These are phyloP conservation scores for Carapus acus DNA, from an alignment of 2,797 vertebrate genomes.

Conservation along the genomic window DNA sequence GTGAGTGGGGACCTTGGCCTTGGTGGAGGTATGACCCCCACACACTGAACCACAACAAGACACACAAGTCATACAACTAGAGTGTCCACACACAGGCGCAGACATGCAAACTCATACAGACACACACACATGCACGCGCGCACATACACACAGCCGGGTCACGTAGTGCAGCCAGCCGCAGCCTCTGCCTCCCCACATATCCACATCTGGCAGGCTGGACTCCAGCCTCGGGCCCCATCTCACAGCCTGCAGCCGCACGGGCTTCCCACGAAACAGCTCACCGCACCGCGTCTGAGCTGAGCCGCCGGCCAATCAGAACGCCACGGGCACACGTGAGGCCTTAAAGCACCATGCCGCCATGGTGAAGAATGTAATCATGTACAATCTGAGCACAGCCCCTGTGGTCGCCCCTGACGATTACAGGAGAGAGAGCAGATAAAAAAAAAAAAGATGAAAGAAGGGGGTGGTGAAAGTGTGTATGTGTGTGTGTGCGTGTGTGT, in stretches of 20 bases:
- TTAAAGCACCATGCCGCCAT: too few species aligned
- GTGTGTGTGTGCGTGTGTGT: too few species aligned
- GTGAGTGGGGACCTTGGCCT: neutral
- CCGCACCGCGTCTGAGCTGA: conserved; percentile 22
- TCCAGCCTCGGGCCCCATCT: conserved; percentile 54
- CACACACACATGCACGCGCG: conserved; percentile 2
- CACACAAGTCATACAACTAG: too few species aligned
- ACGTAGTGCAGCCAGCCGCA: conserved; percentile 57
- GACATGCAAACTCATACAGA: neutral
- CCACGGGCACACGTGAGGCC: conserved; percentile 4
- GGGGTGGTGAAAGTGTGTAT: conserved; percentile 30
- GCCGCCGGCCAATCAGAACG: conserved; percentile 9
- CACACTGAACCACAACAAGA: too few species aligned
- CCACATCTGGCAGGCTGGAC: conserved; percentile 50
- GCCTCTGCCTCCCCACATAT: conserved; percentile 40
- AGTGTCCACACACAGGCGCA: conserved; percentile 2
- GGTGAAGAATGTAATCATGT: neutral
- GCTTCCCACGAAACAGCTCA: conserved; percentile 39
- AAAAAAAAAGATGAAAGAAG: conserved; percentile 52
- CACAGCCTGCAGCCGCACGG: conserved; percentile 50
- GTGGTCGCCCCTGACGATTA: conserved; percentile 11
- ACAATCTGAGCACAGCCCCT: too few species aligned
- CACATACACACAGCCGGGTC: conserved; percentile 34
- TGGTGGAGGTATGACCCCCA: too few species aligned
- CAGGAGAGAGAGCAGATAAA: conserved; percentile 24